Evolutionary conservation across 2,888 invertebrate genomes (phyloP), one percentile per base, ranked within the genome.

Genomic region (Aplocera efformata): DNA sequence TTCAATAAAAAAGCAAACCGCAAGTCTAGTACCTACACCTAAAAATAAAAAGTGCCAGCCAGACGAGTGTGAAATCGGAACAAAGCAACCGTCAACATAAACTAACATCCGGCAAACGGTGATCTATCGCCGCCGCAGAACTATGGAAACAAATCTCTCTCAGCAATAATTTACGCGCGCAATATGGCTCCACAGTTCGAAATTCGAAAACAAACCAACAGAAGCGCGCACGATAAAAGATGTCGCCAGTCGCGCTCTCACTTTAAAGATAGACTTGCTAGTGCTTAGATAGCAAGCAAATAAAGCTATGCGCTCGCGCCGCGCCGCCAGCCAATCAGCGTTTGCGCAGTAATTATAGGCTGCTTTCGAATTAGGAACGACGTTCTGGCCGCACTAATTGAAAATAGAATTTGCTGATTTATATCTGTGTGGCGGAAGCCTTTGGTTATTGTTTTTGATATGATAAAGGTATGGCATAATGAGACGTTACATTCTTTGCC

Each of bases 61-160:
- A 72, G 76, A 74, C 77, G 74, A 71, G 71, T 67, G 71, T 70
- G 62, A 77, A 82, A 77, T 79, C 75, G 76, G 67, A 69, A 73
- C 79, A 81, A 78, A 77, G 72, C 76, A 70, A 67, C 69, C 70
- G 77, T 79, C 82, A 81, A 74, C 82, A 79, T 81, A 80, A 82
- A 84, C 81, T 77, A 81, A 79, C 83, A 83, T 80, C 80, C 82
- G 79, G 76, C 69, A 72, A 76, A 79, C 74, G 67, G 73, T 85
- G 85, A 86, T 84, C 76, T 73, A 86, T 85, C 70, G 78, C 79
- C 66, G 78, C 84, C 83, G 72, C 84, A 79, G 73, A 76, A 79
- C 84, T 84, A 82, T 85, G 80, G 83, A 80, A 80, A 84, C 86
- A 85, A 85, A 84, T 85, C 84, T 84, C 79, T 74, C 75, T 62